Evolutionary conservation across 2,797 vertebrate genomes (phyloP).

Genomic region (Onychomys torridus): DNA sequence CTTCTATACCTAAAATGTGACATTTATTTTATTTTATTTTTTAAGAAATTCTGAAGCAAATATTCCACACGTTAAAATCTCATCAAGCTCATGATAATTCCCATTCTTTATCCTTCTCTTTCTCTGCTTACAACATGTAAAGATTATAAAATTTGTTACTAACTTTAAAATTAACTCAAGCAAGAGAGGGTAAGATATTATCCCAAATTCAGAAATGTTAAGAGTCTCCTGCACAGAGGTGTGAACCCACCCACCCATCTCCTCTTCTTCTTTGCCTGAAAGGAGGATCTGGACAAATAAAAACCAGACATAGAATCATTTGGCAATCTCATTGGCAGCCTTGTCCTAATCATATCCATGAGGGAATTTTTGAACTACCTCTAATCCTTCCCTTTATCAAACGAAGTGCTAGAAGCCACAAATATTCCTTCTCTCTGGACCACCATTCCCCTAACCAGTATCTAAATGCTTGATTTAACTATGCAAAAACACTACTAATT

Average conservation of each 20-base stretch:
- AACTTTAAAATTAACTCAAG: not conserved
- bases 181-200: not conserved
- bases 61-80: not conserved
- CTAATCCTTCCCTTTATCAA: not conserved
- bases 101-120: not conserved
- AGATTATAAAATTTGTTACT: not conserved
- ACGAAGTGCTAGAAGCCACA: not conserved
- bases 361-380: not conserved
- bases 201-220: not conserved
- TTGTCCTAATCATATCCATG: not conserved
- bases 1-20: not conserved
- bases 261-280: not conserved
- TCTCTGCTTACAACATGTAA: conserved; percentile 16
- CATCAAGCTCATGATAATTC: not conserved
- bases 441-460: conserved; percentile 69
- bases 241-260: not conserved
- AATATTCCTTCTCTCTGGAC: conserved; percentile 59
- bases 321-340: not conserved
- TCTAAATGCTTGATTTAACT: conserved; percentile 81
- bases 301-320: not conserved
- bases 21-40: not conserved
- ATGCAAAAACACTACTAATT: conserved; percentile 81
- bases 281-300: not conserved
- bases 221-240: not conserved
- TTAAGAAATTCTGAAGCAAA: conserved; percentile 15